Conservation (phyloP, 2,113 vertebrate genomes). For the Boleophthalmus pectinirostris region DNA sequence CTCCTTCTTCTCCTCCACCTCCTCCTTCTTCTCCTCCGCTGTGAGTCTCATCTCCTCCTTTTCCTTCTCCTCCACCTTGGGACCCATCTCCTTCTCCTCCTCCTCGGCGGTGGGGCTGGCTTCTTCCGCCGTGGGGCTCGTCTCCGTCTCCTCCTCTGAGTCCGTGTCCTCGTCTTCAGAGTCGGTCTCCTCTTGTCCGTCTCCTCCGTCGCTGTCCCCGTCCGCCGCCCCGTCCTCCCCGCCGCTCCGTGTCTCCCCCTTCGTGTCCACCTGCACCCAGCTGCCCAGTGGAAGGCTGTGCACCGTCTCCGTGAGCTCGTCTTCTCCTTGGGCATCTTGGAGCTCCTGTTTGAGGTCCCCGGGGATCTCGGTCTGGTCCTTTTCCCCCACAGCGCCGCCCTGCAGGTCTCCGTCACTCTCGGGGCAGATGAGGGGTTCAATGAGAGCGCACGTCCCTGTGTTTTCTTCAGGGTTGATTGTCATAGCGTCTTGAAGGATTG, state of each 20-base stretch:
- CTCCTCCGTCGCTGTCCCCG: background rate
- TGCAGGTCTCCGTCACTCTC: constrained; percentile 30
- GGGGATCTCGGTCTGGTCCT: constrained; percentile 39
- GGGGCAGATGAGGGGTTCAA: constrained; percentile 3
- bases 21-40: constrained; percentile 15
- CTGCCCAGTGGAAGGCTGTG: constrained; percentile 59
- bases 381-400: constrained; percentile 46
- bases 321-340: background rate
- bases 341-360: constrained; percentile 1
- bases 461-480: constrained; percentile 36
- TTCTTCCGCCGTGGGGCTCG: no score
- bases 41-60: constrained; percentile 14
- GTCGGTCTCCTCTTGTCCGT: background rate
- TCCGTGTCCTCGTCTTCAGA: no score
- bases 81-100: background rate
- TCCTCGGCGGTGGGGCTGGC: no score
- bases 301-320: constrained; percentile 23
- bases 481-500: constrained; percentile 52
- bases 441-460: constrained; percentile 5
- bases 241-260: constrained; percentile 15
- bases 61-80: background rate
- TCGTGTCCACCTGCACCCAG: constrained; percentile 68
- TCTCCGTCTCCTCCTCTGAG: no score
- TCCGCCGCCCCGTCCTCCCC: constrained; percentile 8
- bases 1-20: constrained; percentile 44